phyloP scores from a whole-genome alignment of 2,888 invertebrate genomes.

The Cantharis nigra region DNA sequence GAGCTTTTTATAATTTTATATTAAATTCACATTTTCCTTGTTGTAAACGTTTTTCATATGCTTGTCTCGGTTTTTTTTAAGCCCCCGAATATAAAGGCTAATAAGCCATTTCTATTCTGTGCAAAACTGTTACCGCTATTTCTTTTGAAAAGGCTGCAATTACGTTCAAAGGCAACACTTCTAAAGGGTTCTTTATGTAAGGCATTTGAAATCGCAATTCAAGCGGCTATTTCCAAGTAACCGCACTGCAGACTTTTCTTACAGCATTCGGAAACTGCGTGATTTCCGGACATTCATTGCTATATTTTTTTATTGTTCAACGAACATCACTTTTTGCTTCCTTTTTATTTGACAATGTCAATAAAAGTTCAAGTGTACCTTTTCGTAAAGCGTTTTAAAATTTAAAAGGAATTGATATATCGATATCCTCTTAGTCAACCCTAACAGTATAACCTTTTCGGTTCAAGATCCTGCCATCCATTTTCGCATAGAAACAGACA shows the following conservation, averaged over 20 bases:
- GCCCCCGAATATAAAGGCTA: neutral
- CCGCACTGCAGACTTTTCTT: conserved; percentile 10
- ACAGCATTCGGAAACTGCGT: conserved; percentile 9
- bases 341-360: neutral
- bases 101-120: conserved; percentile 4
- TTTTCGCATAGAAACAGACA: conserved; percentile 7
- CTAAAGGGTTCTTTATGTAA: conserved; percentile 15
- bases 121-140: neutral
- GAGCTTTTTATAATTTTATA: conserved; percentile 8
- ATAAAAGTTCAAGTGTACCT: neutral
- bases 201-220: conserved; percentile 15
- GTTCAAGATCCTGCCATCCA: conserved; percentile 13
- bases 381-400: neutral
- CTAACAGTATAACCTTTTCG: conserved; percentile 13
- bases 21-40: neutral
- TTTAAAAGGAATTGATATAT: conserved; percentile 1
- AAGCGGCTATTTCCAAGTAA: conserved; percentile 7
- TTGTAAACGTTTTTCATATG: neutral
- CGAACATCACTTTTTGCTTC: neutral
- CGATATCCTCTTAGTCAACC: neutral
- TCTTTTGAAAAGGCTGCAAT: conserved; percentile 13
- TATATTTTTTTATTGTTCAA: conserved; percentile 2
- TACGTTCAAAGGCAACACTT: conserved; percentile 25
- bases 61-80: neutral
- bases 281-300: conserved; percentile 7